Evolutionary conservation across 1,140 invertebrate species (phyloP).

Genomic region (Drosophila miranda): DNA sequence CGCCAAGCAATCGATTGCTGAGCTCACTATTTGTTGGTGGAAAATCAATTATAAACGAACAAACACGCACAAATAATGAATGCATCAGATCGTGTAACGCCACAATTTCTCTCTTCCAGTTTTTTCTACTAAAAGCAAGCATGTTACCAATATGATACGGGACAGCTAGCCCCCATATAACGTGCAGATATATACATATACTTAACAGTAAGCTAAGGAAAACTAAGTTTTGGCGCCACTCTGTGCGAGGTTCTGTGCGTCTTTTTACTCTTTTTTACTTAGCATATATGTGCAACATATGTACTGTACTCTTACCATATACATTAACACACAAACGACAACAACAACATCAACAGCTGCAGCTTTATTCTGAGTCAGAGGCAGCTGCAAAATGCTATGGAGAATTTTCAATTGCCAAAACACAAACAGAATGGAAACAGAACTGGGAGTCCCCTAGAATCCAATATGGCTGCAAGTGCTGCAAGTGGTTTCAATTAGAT

Average conservation of each 20-base stretch:
- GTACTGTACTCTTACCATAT: conserved; percentile 24
- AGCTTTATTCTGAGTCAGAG: conserved; percentile 13
- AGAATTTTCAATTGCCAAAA: no score
- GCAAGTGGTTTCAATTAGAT: conserved; percentile 41
- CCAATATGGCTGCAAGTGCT: conserved; percentile 31
- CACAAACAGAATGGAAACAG: no score
- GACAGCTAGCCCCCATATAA: conserved; percentile 32
- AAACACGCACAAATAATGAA: conserved; percentile 42
- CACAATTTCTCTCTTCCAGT: conserved; percentile 62
- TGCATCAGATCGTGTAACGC: conserved; percentile 45
- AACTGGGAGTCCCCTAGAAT: neutral
- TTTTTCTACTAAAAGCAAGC: conserved; percentile 47
- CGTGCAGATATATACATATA: conserved; percentile 38
- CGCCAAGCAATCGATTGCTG: conserved; percentile 12
- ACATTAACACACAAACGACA: conserved; percentile 10
- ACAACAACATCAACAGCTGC: neutral
- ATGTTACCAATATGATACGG: conserved; percentile 41
- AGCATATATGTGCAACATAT: conserved; percentile 16
- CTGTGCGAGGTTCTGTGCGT: conserved; percentile 35
- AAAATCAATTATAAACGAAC: conserved; percentile 27
- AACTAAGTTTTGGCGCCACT: conserved; percentile 52
- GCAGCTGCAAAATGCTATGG: conserved; percentile 1
- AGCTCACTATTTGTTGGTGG: conserved; percentile 1
- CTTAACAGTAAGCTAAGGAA: conserved; percentile 45
- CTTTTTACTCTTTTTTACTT: conserved; percentile 72